A percentile compares a stretch with the other conserved stretches of the same genome.
Evolutionary conservation across 2,113 vertebrate genomes (phyloP).

Genomic region (Carollia perspicillata): DNA sequence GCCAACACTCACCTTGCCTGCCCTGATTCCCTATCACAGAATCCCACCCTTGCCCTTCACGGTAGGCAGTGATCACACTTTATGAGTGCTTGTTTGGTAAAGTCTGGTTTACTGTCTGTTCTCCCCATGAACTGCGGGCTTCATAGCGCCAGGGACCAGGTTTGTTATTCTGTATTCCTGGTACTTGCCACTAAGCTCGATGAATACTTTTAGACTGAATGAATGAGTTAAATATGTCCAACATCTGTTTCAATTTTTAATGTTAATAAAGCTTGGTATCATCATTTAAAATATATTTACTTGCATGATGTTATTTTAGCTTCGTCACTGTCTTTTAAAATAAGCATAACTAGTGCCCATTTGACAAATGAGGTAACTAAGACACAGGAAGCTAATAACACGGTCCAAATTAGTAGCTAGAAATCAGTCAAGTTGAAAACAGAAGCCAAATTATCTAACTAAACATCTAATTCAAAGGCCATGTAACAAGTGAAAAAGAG

Average conservation of each 20-base stretch:
- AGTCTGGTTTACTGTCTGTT: background rate
- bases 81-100: background rate
- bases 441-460: background rate
- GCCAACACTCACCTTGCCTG: background rate
- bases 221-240: background rate
- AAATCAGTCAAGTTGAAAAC: background rate
- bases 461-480: background rate
- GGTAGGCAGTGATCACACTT: background rate
- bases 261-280: background rate
- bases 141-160: background rate
- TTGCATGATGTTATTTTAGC: background rate
- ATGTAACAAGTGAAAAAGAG: background rate
- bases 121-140: background rate
- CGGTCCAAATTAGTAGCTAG: background rate
- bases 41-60: background rate
- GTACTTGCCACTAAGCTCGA: background rate
- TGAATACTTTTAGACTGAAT: background rate
- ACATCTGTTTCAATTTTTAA: background rate
- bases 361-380: background rate
- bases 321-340: background rate
- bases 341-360: background rate
- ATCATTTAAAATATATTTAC: background rate
- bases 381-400: background rate
- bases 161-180: background rate
- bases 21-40: background rate